phyloP scores from a whole-genome alignment of 2,888 invertebrate species.

The Acronicta leporina region DNA sequence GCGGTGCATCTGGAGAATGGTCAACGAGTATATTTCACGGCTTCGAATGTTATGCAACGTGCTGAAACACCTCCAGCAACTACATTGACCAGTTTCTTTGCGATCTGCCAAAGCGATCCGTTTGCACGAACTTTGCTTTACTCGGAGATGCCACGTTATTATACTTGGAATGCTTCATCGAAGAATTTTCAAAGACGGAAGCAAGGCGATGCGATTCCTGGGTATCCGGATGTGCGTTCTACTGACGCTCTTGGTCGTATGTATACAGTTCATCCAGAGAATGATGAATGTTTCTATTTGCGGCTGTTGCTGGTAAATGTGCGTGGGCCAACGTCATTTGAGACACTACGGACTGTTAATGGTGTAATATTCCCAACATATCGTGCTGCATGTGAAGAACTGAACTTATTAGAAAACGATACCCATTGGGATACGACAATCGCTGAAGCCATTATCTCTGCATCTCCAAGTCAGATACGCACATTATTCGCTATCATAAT shows the following conservation, averaged over 20 bases:
- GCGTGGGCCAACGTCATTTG: conserved; percentile 52
- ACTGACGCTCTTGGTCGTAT: conserved; percentile 27
- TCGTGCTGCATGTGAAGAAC: conserved; percentile 56
- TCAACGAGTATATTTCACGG: conserved; percentile 35
- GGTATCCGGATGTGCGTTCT: conserved; percentile 27
- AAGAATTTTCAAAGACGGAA: conserved; percentile 48
- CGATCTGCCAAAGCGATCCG: conserved; percentile 49
- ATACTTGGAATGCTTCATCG: conserved; percentile 51
- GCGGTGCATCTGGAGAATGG: conserved; percentile 44
- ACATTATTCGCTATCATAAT: conserved; percentile 61
- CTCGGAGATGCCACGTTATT: conserved; percentile 53
- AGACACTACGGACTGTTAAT: conserved; percentile 53
- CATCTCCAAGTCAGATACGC: conserved; percentile 57
- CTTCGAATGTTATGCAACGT: conserved; percentile 39
- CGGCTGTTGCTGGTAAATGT: conserved; percentile 43
- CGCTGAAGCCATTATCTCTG: conserved; percentile 54
- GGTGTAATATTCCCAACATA: conserved; percentile 48
- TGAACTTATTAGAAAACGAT: conserved; percentile 56
- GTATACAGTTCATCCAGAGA: conserved; percentile 36
- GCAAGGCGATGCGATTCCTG: conserved; percentile 31
- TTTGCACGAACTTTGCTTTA: conserved; percentile 56
- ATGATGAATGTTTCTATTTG: conserved; percentile 50
- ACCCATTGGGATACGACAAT: conserved; percentile 53
- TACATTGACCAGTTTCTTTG: conserved; percentile 53
- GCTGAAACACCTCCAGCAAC: conserved; percentile 47